Base-by-base conservation (phyloP, 1,140 invertebrate species). In the Anoplophora glabripennis region DNA sequence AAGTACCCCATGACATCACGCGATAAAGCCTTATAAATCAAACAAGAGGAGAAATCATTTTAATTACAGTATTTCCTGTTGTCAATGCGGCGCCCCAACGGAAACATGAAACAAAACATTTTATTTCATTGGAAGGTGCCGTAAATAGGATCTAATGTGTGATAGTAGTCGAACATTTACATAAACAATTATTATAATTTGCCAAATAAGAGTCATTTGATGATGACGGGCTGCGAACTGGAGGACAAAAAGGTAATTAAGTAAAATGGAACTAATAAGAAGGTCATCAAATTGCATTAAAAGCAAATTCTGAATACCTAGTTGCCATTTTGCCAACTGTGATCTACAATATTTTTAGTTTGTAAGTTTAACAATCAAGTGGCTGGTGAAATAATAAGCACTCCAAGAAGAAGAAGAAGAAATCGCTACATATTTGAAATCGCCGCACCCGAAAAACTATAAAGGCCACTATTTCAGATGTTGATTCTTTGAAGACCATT, bases 41-140 rank as follows among this genome's bases (percentile, higher is more conserved):
- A 49, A 57, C 40, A 52, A 58, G 47, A 58, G 44, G 44, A 58
- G 38, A 58, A 58, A 58, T 41, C 46, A 48, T 46, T 57, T 57
- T 47, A 49, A 49, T 49, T 57, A 55, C 44, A 17, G 8, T 18
- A 35, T 28, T 55, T 55, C 44, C 44, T 45, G 34, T 45, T 45
- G 35, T 45, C 12, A 40, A 14, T 14, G 21, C 44, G 40, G 38
- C 40, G 44, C 44, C 44, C 44, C 28, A 55, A 34, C 44, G 53
- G 53, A 17, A 42, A 44, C 44, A 28, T 42, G 44, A 55, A 55
- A 55, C 44, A 55, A 42, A 42, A 34, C 17, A 7, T 49, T 49
- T 21, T 33, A 14, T 12, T 49, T 49, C 12, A 49, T 49, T 49
- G 12, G 47, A 49, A 49, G 21, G 21, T 28, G 21, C 21, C 17